Evolutionary conservation across 2,888 invertebrate genomes (phyloP), one percentile per base, ranked within the genome.

Genomic region (Flexamia atlantica): DNA sequence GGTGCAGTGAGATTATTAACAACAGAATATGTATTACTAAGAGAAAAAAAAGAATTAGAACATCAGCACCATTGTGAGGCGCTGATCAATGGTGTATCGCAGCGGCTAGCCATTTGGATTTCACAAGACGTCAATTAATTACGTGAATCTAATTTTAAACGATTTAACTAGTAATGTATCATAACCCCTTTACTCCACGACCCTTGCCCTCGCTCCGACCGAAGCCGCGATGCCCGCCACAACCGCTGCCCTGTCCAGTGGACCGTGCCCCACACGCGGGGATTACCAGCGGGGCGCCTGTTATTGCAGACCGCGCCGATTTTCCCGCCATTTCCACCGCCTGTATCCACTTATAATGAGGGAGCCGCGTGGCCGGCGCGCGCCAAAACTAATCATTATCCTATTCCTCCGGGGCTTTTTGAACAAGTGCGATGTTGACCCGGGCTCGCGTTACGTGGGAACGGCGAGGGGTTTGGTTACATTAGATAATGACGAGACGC

Each of bases 401-500:
- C 76, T 46, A 76, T 76, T 76, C 76, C 76, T 76, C 17, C 76
- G 76, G 76, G 76, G 76, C 76, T 76, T 23, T 46, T 76, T 50
- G 50, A 76, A 76, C 76, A 76, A 76, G 76, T 76, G 76, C 17
- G 76, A 76, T 76, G 76, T 76, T 76, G 57, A 57, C 57, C 50
- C 76, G 5, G 79, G 30, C n/a, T 42, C 46, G 14, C 40, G 5
- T 46, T 46, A 57, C 57, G 79, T 79, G 79, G 57, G 79, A 79
- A 79, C 79, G 28, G 36, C 36, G 32, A 14, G n/a, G 36, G 79
- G 23, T 32, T 57, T 57, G 79, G 32, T 57, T 79, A 28, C 79
- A 79, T 79, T 79, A 79, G 79, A 79, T 79, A 79, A 79, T 79
- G 76, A 76, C 50, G 79, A 79, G 10, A 32, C 57, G 25, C 57